phyloP scores from a whole-genome alignment of 2,797 vertebrate species.

The Cryptoprocta ferox region DNA sequence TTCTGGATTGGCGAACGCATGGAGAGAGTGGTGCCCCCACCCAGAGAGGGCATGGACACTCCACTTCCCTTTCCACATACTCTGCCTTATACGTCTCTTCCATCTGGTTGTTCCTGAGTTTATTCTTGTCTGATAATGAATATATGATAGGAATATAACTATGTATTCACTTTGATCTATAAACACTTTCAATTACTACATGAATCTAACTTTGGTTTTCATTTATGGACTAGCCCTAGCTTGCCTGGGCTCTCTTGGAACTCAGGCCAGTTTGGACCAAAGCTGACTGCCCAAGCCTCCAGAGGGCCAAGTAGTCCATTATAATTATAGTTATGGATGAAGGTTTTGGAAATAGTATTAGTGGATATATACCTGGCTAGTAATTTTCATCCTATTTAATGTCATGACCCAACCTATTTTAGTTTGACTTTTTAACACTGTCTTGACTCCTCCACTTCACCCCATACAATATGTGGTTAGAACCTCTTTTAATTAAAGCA shows the following conservation, averaged over 20 bases:
- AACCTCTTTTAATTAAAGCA: constrained; percentile 24
- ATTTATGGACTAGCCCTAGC: background rate
- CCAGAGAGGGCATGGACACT: background rate
- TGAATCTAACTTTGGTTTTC: background rate
- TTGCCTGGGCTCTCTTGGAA: background rate
- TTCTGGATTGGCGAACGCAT: background rate
- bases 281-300: background rate
- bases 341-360: background rate
- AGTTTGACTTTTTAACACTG: background rate
- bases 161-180: background rate
- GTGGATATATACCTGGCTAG: background rate
- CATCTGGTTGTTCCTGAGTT: background rate
- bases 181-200: background rate
- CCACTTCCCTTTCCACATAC: background rate
- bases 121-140: background rate
- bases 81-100: background rate
- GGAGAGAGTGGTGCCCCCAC: background rate
- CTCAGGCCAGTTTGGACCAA: background rate
- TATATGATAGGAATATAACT: background rate
- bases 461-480: background rate
- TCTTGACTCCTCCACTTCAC: background rate
- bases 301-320: background rate
- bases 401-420: background rate
- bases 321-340: background rate
- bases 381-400: background rate